Base-by-base conservation (phyloP, 2,888 invertebrate genomes). In the Epinotia ramella region DNA sequence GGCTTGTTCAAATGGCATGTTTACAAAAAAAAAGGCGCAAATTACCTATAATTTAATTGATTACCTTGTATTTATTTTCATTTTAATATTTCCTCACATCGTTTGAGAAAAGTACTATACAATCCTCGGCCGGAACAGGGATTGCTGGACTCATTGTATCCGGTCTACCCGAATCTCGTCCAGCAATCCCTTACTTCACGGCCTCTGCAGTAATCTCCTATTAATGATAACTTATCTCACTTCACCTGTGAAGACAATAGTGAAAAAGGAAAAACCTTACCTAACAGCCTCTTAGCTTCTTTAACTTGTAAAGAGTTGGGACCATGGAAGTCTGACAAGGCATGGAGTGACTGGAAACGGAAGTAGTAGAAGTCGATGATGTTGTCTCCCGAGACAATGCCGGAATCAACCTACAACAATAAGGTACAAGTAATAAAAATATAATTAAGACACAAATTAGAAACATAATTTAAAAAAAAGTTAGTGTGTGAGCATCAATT, bases 301-400 rank as follows among this genome's bases (percentile, higher is more conserved):
- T 95, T 95, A 3, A 95, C 94, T 82, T 95, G 95, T 12, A 95
- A 90, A 0, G 97, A 96, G 84, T 96, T 95, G 66, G 95, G 95
- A 6, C 96, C 96, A 85, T 97, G 95, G 73, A 92, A 90, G 83
- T 97, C 96, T 18, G 95, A 93, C 24, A 97, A 87, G 12, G 96
- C 93, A 82, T 96, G 96, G 28, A 97, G 91, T 12, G 96, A 95
- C 60, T 94, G 90, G 79, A 96, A 91, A 77, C 96, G 95, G 80
- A 97, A 94, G 96, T 96, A 96, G 86, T 95, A 96, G 81, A 96
- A 94, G 86, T 96, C 96, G 67, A 96, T 94, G 67, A 95, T 88
- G 73, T 95, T 94, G 84, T 96, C 96, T 66, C 94, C 88, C 66
- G 88, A 87, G 9, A 95, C 85, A 0, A 86, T 91, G 60, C 95